phyloP scores from a whole-genome alignment of 23 tunicate species.

The Halocynthia aurantium region DNA sequence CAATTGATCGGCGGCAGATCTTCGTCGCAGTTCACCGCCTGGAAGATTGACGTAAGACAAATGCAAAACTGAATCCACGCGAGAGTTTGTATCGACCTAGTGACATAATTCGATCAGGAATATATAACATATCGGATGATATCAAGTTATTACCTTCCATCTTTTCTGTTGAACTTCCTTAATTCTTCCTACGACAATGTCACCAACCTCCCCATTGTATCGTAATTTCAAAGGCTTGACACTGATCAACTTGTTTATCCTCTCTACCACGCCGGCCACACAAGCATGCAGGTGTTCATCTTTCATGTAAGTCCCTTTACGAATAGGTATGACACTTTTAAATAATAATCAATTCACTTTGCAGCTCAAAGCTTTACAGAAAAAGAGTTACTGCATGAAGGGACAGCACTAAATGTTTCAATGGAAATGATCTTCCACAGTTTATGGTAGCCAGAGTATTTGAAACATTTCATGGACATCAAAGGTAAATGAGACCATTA shows the following conservation, averaged over 20 bases:
- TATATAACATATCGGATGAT: not conserved
- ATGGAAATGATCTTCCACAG: too few relatives aligned
- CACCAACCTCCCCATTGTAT: constrained; percentile 95
- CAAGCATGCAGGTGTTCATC: constrained; percentile 73
- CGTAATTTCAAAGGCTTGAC: constrained; percentile 73
- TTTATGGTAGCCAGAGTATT: too few relatives aligned
- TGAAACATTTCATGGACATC: too few relatives aligned
- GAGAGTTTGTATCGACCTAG: constrained; percentile 86
- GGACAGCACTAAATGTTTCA: too few relatives aligned
- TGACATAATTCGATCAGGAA: not conserved
- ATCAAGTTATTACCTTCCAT: constrained; percentile 66
- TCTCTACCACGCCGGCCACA: constrained; percentile 95
- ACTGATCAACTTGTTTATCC: constrained; percentile 92
- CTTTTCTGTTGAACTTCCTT: constrained; percentile 97
- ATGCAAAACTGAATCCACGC: constrained; percentile 73
- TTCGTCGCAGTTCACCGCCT: constrained; percentile 90
- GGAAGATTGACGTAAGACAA: constrained; percentile 90
- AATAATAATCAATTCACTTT: too few relatives aligned
- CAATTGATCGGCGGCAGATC: constrained; percentile 95
- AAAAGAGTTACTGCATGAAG: too few relatives aligned
- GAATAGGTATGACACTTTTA: too few relatives aligned
- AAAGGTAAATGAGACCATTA: too few relatives aligned
- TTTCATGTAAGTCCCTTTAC: constrained; percentile 16
- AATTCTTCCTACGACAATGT: constrained; percentile 89
- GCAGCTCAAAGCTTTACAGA: too few relatives aligned